Base-by-base conservation (phyloP, 2,113 vertebrate species). In the Echinops telfairi region DNA sequence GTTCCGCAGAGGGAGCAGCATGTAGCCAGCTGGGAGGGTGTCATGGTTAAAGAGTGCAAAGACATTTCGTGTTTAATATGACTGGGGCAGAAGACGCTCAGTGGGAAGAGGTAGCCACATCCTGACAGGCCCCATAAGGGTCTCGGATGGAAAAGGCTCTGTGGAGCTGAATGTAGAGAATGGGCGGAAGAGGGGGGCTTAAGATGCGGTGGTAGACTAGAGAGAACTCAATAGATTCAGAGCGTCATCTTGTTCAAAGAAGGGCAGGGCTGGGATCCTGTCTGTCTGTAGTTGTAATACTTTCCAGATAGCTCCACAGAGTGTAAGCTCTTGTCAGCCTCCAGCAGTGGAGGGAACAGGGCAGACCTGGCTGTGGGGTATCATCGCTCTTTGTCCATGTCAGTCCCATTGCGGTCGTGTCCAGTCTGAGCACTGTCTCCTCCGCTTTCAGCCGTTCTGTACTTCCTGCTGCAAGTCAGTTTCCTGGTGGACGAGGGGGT, bases 401-500 rank as follows among this genome's bases (percentile, higher is more conserved):
- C 73, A 43, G 1, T 15, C 1, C 38, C 5, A 27, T 80, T 4
- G 19, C 33, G 3, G 20, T 57, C 0, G 6, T 29, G 31, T 58
- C 0, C 4, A 29, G 31, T 14, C 73, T 89, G 76, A 95, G 31
- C 53, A 2, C 43, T 2, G 0, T 84, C 29, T 84, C 62, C 77
- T 97, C 86, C 88, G 77, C 89, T 89, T 57, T 0, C 98, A 99
- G 99, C 99, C 0, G 99, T 99, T 95, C 98, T 99, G 93, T 99
- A 99, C 97, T 99, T 99, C 98, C 98, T 99, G 92, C 99, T 99
- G 9, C 99, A 99, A 98, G 99, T 99, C 96, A 99, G 99, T 97
- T 99, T 99, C 97, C 98, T 99, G 68, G 99, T 99, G 29, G 99
- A 99, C 15, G 99, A 99, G 89, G 99, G 99, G 0, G 99, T 99